Base-by-base conservation (phyloP, 1,140 invertebrate species). In the Apis dorsata region DNA sequence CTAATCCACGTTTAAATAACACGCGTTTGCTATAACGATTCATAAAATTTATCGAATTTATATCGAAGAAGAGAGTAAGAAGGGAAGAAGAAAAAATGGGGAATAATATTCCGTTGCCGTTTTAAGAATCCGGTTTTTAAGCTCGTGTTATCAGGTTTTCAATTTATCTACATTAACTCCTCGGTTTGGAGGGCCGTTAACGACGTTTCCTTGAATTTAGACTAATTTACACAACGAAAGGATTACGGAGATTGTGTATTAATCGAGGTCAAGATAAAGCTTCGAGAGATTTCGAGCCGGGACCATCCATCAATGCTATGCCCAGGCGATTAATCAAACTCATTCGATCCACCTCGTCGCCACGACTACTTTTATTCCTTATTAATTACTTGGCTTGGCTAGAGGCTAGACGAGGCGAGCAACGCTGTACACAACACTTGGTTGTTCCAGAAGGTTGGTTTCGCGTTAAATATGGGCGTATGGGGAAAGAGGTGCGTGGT, bases 321-420 rank as follows among this genome's bases (percentile, higher is more conserved):
- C 15, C n/a, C 15, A 24, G 51, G 55, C 65, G 70, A 86, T 86
- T 85, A 86, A 85, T 86, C 85, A 86, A 71, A 49, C 21, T 24
- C 72, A 57, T 79, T 72, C 77, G 71, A 86, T 81, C 84, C 60
- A 72, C 63, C 66, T 55, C 53, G 77, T 65, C 85, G 68, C 49
- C 24, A n/a, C 74, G 77, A 85, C 79, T 81, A 85, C 69, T 63
- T 63, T 73, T 70, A 69, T 86, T 63, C 76, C 34, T 85, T 85
- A 86, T 86, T 86, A 86, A 86, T 86, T 86, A 85, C 75, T 51
- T 34, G 62, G 13, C 24, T 12, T 0, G 69, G 62, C 83, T 84
- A 60, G 76, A 57, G 12, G 66, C 9, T 62, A 49, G 28, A 21
- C 12, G 49, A 15, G 21, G 51, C 57, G 17, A 51, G 34, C 53